Percentiles rank a stretch among this genome's conserved stretches.
These are phyloP conservation scores for Amphilophus citrinellus DNA, from an alignment of 2,113 vertebrate genomes.

Conservation along the genomic window DNA sequence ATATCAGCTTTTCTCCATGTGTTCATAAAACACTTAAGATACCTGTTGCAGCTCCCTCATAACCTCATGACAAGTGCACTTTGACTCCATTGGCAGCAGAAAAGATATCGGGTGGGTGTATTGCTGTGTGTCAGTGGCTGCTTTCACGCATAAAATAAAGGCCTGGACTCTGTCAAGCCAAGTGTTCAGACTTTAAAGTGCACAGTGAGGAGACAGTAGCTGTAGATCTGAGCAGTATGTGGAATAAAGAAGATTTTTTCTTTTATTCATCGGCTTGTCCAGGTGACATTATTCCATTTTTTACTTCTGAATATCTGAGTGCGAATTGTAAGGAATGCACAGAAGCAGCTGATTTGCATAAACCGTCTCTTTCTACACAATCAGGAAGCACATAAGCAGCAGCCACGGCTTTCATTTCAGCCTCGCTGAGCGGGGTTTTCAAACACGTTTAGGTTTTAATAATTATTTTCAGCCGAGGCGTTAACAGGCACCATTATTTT, in stretches of 20 bases:
- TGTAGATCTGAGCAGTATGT: conserved; percentile 11
- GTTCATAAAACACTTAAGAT: conserved; percentile 71
- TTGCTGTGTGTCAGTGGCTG: conserved; percentile 64
- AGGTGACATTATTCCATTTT: neutral
- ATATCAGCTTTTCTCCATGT: conserved; percentile 60
- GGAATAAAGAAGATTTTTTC: neutral
- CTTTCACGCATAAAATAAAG: conserved; percentile 77
- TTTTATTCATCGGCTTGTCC: neutral
- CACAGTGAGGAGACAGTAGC: conserved; percentile 47
- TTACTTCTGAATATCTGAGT: neutral
- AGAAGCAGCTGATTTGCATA: conserved; percentile 24
- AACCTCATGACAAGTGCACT: conserved; percentile 66
- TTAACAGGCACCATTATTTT: conserved; percentile 45
- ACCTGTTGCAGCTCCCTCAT: conserved; percentile 58
- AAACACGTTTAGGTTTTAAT: conserved; percentile 8
- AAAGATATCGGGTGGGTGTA: conserved; percentile 44
- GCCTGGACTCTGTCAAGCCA: conserved; percentile 71
- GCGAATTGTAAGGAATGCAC: neutral
- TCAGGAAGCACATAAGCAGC: conserved; percentile 23
- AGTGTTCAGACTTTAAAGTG: conserved; percentile 61
- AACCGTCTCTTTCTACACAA: conserved; percentile 7
- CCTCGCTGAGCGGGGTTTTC: neutral
- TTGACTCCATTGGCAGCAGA: conserved; percentile 55
- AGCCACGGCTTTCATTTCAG: conserved; percentile 22
- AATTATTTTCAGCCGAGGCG: conserved; percentile 45